Evolutionary conservation across 1,140 invertebrate genomes (phyloP).

Genomic region (Leptoteleia sp.): DNA sequence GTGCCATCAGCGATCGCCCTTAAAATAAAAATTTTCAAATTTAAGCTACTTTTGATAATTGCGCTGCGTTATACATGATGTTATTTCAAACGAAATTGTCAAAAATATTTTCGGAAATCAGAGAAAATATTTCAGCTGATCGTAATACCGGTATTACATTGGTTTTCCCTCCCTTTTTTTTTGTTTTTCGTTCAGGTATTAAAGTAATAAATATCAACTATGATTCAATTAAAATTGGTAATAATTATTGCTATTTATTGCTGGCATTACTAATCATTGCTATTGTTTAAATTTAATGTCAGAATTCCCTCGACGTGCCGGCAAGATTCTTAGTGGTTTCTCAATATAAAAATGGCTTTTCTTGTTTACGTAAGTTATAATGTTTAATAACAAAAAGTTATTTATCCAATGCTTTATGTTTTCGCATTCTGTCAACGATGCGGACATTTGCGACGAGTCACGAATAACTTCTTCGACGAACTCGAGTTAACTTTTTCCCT

Average conservation of each 20-base stretch:
- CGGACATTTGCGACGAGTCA: conserved; percentile 66
- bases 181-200: too few relatives aligned
- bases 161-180: too few relatives aligned
- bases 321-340: too few relatives aligned
- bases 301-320: too few relatives aligned
- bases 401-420: conserved; percentile 58
- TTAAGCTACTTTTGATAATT: conserved; percentile 61
- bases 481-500: conserved; percentile 66
- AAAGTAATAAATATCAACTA: too few relatives aligned
- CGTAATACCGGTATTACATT: too few relatives aligned
- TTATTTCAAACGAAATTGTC: conserved; percentile 16
- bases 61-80: conserved; percentile 4
- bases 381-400: conserved; percentile 63
- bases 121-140: conserved; percentile 10
- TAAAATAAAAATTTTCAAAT: conserved; percentile 49
- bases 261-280: too few relatives aligned
- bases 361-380: conserved; percentile 29
- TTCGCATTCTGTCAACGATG: conserved; percentile 63
- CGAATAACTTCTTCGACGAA: conserved; percentile 67
- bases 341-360: conserved; percentile 17
- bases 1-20: conserved; percentile 27
- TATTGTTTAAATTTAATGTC: not conserved
- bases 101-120: conserved; percentile 3
- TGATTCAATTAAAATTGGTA: too few relatives aligned
- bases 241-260: too few relatives aligned